These are phyloP conservation scores for Sialia sialis DNA, from an alignment of 2,113 vertebrate species.

Conservation along the genomic window DNA sequence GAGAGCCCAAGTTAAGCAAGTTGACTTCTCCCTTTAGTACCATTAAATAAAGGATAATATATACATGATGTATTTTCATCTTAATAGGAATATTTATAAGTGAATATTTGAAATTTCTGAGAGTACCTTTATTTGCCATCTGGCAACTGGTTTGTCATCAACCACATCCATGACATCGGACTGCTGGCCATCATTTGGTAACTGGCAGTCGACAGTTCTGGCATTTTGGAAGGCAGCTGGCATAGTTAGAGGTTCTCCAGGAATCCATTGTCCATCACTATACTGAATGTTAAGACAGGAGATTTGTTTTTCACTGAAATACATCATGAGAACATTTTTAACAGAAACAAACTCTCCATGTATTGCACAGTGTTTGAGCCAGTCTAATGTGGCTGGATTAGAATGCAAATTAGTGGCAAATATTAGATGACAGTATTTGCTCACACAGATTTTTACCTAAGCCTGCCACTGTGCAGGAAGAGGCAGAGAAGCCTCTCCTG, in stretches of 20 bases:
- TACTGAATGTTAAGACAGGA: slow-evolving; percentile 70
- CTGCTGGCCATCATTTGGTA: slow-evolving; percentile 67
- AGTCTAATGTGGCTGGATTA: not conserved
- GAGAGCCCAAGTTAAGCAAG: not conserved
- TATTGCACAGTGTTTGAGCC: not conserved
- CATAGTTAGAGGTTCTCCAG: slow-evolving; percentile 69
- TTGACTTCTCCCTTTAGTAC: not conserved
- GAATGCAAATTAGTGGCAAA: not conserved
- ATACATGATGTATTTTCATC: not conserved
- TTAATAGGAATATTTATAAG: not conserved
- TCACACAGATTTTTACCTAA: not conserved
- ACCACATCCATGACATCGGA: slow-evolving; percentile 31
- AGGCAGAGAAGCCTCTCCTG: not conserved
- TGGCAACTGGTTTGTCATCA: slow-evolving; percentile 70
- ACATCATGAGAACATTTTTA: not conserved
- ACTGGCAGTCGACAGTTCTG: slow-evolving; percentile 76
- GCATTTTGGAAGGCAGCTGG: slow-evolving; percentile 73
- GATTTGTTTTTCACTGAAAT: not conserved
- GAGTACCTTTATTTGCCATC: slow-evolving; percentile 87
- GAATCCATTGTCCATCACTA: slow-evolving; percentile 72
- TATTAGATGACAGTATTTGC: not conserved
- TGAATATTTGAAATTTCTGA: not conserved
- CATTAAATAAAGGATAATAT: not conserved
- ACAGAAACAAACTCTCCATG: not conserved
- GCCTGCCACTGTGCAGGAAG: not conserved